A percentile compares a stretch with the other conserved stretches of the same genome.
These are phyloP conservation scores for Antechinus stuartii DNA, from an alignment of 2,113 vertebrate species.

Conservation along the genomic window DNA sequence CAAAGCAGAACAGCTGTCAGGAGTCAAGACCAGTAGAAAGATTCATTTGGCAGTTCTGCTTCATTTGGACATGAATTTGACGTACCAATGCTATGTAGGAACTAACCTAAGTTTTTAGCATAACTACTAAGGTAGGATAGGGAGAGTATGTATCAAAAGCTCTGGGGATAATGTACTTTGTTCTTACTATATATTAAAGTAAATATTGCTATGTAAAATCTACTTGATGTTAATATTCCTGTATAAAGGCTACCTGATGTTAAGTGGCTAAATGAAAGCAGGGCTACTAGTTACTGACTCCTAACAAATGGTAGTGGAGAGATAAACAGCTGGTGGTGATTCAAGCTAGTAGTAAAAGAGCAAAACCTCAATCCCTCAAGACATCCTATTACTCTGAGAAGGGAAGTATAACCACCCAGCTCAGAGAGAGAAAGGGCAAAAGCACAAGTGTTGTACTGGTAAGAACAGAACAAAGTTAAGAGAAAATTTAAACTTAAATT, in stretches of 20 bases:
- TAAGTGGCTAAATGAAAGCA: neutral
- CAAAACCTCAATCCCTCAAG: neutral
- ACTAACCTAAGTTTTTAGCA: neutral
- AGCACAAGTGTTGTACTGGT: neutral
- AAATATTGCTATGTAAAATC: neutral
- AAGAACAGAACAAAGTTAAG: neutral
- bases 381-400: neutral
- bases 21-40: neutral
- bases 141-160: neutral
- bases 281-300: neutral
- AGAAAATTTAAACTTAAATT: neutral
- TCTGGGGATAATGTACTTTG: neutral
- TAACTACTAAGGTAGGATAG: neutral
- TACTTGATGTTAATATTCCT: neutral
- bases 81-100: neutral
- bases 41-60: neutral
- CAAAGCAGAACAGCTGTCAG: neutral
- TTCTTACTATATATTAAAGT: neutral
- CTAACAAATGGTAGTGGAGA: neutral
- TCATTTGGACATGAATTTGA: neutral
- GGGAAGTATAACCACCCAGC: neutral
- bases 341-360: neutral
- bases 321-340: neutral
- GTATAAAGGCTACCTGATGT: neutral
- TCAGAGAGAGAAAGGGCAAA: neutral